These are phyloP conservation scores for Petrocephalus microphthalmus DNA, from an alignment of 2,113 vertebrate species.

Conservation along the genomic window DNA sequence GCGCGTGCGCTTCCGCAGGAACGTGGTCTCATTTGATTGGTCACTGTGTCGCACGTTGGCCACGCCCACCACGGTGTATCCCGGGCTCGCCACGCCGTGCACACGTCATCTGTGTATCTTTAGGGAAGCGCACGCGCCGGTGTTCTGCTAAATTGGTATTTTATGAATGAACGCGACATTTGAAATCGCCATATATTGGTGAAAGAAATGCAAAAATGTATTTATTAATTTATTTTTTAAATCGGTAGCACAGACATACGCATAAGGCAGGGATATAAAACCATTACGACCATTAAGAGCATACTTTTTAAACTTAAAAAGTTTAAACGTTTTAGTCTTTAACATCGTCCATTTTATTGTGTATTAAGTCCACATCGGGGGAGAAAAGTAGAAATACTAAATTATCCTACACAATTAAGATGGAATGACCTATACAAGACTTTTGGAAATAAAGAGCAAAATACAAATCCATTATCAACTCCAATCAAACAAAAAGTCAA, in stretches of 20 bases:
- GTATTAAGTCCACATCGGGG: not conserved
- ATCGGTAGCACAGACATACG: not conserved
- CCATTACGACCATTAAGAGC: not conserved
- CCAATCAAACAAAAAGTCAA: not conserved
- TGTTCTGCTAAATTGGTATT: not conserved
- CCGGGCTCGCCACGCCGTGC: not conserved
- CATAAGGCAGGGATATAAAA: not conserved
- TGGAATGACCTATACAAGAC: not conserved
- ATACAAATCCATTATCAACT: not conserved
- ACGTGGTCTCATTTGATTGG: slow-evolving; percentile 62
- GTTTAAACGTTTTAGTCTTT: not conserved
- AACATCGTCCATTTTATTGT: not conserved
- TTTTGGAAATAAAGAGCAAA: not conserved
- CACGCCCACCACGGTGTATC: slow-evolving; percentile 26
- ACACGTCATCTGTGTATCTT: not conserved
- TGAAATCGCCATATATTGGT: not conserved
- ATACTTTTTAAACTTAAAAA: not conserved
- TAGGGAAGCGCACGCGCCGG: not conserved
- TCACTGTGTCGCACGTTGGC: slow-evolving; percentile 35
- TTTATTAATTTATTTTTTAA: not conserved
- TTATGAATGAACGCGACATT: not conserved
- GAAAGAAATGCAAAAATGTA: not conserved
- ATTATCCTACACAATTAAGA: not conserved
- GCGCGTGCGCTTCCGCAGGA: slow-evolving; percentile 40
- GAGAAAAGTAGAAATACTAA: not conserved